Base-by-base conservation (phyloP, 2,888 invertebrate species). In the Coecobrya sp. region DNA sequence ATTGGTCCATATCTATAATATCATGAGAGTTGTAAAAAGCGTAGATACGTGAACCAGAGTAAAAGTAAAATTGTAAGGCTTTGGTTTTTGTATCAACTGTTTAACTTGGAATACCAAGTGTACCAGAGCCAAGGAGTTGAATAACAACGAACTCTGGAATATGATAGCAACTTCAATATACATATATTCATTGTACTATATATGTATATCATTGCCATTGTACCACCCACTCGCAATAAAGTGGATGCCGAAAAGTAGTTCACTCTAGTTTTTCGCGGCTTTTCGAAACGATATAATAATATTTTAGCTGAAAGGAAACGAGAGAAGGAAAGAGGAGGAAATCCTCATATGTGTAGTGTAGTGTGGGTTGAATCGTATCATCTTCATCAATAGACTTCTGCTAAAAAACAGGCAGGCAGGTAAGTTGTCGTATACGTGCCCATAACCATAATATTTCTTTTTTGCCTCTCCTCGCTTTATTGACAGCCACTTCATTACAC, bases 401-500 rank as follows among this genome's bases (percentile, higher is more conserved):
- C 13, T 10, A 45, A 19, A 84, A 25, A 62, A 42, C 52, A 55
- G n/a, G 65, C 22, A 82, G 82, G 86, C 27, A 65, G 42, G 76
- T 19, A 27, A 49, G 70, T 25, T 70, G 68, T 55, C 19, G 42
- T 25, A 8, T 30, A 22, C 36, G 30, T 59, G 30, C 36, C 10
- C 59, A 68, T 89, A 89, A 62, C 62, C 73, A 79, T 89, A n/a
- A n/a, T n/a, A n/a, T 73, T 36, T 70, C 52, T 16, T n/a, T n/a
- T n/a, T 27, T 81, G 25, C 36, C 30, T 84, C 22, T 82, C 10
- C 62, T 42, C 36, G 49, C 30, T 73, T 55, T 90, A 85, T 85
- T 90, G 90, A 90, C 90, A 90, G 85, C 90, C 76, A 85, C 90
- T 85, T 90, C 85, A 90, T 85, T 90, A 90, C 90, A 30, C 55